These are phyloP conservation scores for Eulithis prunata DNA, from an alignment of 2,888 invertebrate genomes.

Conservation along the genomic window DNA sequence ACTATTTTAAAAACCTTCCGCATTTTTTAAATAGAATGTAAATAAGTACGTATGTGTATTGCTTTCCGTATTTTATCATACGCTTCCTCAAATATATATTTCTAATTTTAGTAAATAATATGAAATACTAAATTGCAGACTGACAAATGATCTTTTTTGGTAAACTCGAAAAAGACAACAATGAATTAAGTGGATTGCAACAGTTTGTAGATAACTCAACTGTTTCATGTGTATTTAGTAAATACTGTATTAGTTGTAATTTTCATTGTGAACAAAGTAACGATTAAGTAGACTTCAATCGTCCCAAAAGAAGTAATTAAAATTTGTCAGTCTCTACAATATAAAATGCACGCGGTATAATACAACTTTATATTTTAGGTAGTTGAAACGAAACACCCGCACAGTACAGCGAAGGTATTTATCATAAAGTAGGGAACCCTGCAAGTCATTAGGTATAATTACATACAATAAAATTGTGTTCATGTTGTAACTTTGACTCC, in stretches of 20 bases:
- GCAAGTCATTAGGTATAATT: constrained; percentile 36
- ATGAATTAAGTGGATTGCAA: too few relatives aligned
- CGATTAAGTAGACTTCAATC: too few relatives aligned
- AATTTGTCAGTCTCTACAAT: constrained; percentile 1
- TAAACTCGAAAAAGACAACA: background rate
- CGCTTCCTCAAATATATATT: background rate
- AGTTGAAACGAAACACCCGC: constrained; percentile 20
- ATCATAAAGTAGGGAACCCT: constrained; percentile 22
- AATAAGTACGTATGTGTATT: background rate
- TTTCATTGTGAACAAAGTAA: too few relatives aligned
- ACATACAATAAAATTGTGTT: constrained; percentile 29
- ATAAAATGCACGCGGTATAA: constrained; percentile 2
- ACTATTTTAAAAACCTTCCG: background rate
- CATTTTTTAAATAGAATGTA: background rate
- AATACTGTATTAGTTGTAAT: too few relatives aligned
- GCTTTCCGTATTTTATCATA: background rate
- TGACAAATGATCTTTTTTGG: background rate
- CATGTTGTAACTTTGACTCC: constrained; percentile 19
- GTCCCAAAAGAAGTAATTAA: background rate
- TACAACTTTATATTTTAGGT: constrained; percentile 36
- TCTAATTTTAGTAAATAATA: background rate
- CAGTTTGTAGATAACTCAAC: too few relatives aligned
- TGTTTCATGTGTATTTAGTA: too few relatives aligned
- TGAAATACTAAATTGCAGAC: background rate
- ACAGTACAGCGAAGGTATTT: constrained; percentile 12